Base-by-base conservation (phyloP, 2,888 invertebrate species). In the Xestobium rufovillosum region DNA sequence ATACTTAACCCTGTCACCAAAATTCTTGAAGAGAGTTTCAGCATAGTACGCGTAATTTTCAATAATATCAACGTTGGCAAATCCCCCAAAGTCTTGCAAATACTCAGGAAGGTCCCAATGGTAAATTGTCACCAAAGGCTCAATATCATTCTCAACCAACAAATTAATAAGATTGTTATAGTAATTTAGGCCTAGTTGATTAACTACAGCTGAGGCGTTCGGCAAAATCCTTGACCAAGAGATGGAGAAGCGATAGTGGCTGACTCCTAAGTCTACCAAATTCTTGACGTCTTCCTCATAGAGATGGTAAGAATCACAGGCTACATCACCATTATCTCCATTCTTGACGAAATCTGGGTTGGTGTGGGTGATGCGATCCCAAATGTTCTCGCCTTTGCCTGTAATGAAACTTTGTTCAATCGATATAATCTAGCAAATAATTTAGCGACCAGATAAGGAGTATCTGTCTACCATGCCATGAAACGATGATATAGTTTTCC, bases 91-190 rank as follows among this genome's bases (percentile, higher is more conserved):
- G 13, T 76, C 72, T 55, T 80, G 80, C 16, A 82, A 52, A 26
- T 65, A 68, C 49, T 78, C 74, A 4, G 81, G 82, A 30, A 80
- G 56, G 41, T 83, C 82, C 80, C 80, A 83, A 46, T 83, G 82
- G 52, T 78, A 78, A 31, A 83, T 72, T 1, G 81, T 80, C 0
- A 78, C 73, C 71, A 80, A 72, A 0, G 86, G 84, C 14, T 76
- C 73, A 27, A 87, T 76, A 28, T 75, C 76, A 44, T 78, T 74
- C 38, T 65, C 72, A 10, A 61, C 32, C 2, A 73, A 53, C 33
- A 60, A 65, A 40, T 70, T 52, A 13, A 71, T 61, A 2, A 74
- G 45, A 9, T 60, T 51, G 27, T 66, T 63, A 49, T 75, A 75
- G 54, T 69, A 70, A 3, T 57, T 44, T 6, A 74, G 44, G 2